Base-by-base conservation (phyloP, 2,888 invertebrate species). In the Rapana venosa region DNA sequence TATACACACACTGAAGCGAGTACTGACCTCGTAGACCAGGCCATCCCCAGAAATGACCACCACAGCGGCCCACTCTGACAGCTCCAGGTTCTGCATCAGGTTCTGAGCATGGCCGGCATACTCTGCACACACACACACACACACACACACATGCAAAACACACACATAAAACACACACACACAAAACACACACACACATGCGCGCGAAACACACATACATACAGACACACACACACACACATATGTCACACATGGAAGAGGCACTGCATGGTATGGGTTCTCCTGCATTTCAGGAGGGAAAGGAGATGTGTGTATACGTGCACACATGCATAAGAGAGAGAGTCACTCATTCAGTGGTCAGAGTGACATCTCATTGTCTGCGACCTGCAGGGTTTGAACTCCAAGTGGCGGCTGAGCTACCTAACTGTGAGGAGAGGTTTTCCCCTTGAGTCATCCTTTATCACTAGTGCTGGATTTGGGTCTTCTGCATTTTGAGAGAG, bases 11-110 rank as follows among this genome's bases (percentile, higher is more conserved):
- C 26, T 2, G 17, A n/a, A 22, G 22, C 22, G 2, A 74, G 26
- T 22, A 79, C 81, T 17, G 91, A 96, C 96, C 95, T 96, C 96
- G 94, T 94, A 95, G 15, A 96, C 93, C 6, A 96, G 94, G 35
- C 96, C 96, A 93, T 96, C 96, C n/a, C 96, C 96, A 0, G 96
- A 96, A 22, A 96, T 95, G 88, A 96, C 95, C 70, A 96, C 94
- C 30, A 96, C 93, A 15, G 95, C 96, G 86, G 94, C 93, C 94
- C 94, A 96, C 35, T 94, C 93, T 20, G 92, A 90, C 84, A 96
- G 91, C 15, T 94, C 92, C 47, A 96, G 77, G 6, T 91, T 92
- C 83, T 93, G 92, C 91, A 95, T 93, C 58, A 95, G 89, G 74
- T 96, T 94, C 74, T 90, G 88, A 26, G 95, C 96, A 94, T 96